These are phyloP conservation scores for Mylabris phalerata DNA, from an alignment of 1,140 invertebrate genomes.

Conservation along the genomic window DNA sequence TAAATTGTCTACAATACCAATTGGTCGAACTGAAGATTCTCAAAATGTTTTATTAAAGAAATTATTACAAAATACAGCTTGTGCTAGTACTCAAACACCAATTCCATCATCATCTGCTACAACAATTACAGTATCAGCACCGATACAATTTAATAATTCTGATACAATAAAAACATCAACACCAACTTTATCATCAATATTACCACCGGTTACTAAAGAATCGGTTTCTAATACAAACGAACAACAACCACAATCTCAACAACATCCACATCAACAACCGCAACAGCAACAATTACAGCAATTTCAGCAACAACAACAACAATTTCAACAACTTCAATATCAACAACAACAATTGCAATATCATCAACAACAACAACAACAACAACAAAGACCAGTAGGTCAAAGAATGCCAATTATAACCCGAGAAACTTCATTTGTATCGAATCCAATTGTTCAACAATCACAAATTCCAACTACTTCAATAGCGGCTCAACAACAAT, in stretches of 20 bases:
- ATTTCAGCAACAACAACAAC: slow-evolving; percentile 3
- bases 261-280: not conserved
- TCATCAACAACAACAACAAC: too few relatives aligned
- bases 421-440: slow-evolving; percentile 52
- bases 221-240: slow-evolving; percentile 17
- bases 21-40: slow-evolving; percentile 60
- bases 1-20: slow-evolving; percentile 33
- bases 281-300: slow-evolving; percentile 40
- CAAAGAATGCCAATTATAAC: slow-evolving; percentile 42
- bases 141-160: slow-evolving; percentile 61
- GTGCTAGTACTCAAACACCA: slow-evolving; percentile 48
- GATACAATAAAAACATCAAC: slow-evolving; percentile 59
- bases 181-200: slow-evolving; percentile 49
- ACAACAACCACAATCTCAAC: slow-evolving; percentile 22
- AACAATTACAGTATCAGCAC: slow-evolving; percentile 46
- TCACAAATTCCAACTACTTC: slow-evolving; percentile 7
- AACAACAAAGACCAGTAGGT: slow-evolving; percentile 6
- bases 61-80: slow-evolving; percentile 77
- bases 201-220: slow-evolving; percentile 39
- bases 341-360: slow-evolving; percentile 29
- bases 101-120: slow-evolving; percentile 43
- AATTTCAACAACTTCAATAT: not conserved
- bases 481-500: slow-evolving; percentile 26
- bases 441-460: slow-evolving; percentile 37
- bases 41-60: slow-evolving; percentile 88